Percentiles rank a stretch among this genome's conserved stretches.
phyloP scores from a whole-genome alignment of 2,113 vertebrate species.

The Gadus macrocephalus region DNA sequence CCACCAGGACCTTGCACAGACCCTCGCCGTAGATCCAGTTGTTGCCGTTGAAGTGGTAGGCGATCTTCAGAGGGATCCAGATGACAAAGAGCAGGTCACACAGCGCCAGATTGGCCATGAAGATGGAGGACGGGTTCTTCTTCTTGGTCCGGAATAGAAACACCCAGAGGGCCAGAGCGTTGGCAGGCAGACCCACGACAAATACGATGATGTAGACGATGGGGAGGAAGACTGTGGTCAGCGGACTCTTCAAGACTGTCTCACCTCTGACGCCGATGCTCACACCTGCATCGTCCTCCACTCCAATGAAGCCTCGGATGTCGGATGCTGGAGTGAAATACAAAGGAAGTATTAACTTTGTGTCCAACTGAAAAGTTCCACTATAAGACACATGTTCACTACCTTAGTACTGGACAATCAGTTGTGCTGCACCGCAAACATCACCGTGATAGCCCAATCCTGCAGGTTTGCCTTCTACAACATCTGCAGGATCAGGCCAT shows the following conservation, averaged over 20 bases:
- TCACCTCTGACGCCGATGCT: constrained; percentile 46
- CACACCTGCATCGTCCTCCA: background rate
- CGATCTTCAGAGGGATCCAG: constrained; percentile 88
- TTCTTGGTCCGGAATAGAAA: constrained; percentile 89
- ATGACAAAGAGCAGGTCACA: constrained; percentile 88
- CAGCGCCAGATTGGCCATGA: constrained; percentile 90
- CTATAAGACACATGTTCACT: too few species aligned
- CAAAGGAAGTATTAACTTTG: too few species aligned
- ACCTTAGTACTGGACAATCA: too few species aligned
- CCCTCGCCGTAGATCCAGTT: constrained; percentile 83
- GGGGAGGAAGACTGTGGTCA: constrained; percentile 87
- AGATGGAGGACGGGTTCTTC: constrained; percentile 81
- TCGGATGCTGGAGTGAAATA: background rate
- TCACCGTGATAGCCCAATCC: too few species aligned
- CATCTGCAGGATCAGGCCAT: too few species aligned
- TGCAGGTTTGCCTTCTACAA: too few species aligned
- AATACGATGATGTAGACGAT: constrained; percentile 83
- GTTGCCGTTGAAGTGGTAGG: constrained; percentile 88
- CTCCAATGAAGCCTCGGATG: background rate
- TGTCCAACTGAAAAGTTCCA: too few species aligned
- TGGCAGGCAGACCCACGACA: constrained; percentile 82
- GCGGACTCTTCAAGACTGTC: constrained; percentile 66
- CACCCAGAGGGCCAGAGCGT: constrained; percentile 86
- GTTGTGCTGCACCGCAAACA: too few species aligned
- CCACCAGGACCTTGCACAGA: constrained; percentile 85